Base-by-base conservation (phyloP, 2,797 vertebrate genomes). In the Fistularia commersonii region DNA sequence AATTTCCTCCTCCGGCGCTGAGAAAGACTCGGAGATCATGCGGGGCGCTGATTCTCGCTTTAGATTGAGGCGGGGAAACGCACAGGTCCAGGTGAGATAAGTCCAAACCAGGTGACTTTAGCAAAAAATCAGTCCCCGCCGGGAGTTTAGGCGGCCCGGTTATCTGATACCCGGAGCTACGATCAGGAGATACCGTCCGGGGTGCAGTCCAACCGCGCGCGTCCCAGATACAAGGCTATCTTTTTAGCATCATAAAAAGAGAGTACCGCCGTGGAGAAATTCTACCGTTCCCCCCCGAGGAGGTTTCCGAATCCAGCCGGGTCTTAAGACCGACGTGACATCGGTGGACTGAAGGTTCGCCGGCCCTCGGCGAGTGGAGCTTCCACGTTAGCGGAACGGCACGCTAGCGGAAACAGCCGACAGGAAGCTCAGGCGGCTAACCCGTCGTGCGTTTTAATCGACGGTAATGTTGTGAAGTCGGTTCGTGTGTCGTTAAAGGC, bases 111-210 rank as follows among this genome's bases (percentile, higher is more conserved):
- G 66, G 70, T 77, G 66, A 79, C 51, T 80, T 65, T 32, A 57
- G 72, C 46, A 63, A 48, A 71, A 62, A 71, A 59, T 32, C 41
- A 32, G 2, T 54, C 53, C 60, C 69, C 60, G 51, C 57, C 71
- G 72, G 60, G 64, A 76, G 41, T 66, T 72, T 54, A 41, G 61
- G 54, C 36, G 23, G 43, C 41, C 43, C 33, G 44, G 65, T 79
- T 81, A 85, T 88, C 85, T 77, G 76, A 86, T 86, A 54, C 66
- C 72, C 37, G 55, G 56, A 64, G 64, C 59, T 63, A 59, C 67
- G 81, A 86, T 82, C 54, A 55, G 44, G 64, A 78, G 67, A 78
- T 67, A 60, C 48, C 54, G 55, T 64, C 47, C 56, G 59, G 71
- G 78, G 67, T 66, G 52, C 44, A 62, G 71, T 71, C 51, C 48